A percentile compares a stretch with the other conserved stretches of the same genome.
These are phyloP conservation scores for Anaspis maculata DNA, from an alignment of 2,888 invertebrate species.

Conservation along the genomic window DNA sequence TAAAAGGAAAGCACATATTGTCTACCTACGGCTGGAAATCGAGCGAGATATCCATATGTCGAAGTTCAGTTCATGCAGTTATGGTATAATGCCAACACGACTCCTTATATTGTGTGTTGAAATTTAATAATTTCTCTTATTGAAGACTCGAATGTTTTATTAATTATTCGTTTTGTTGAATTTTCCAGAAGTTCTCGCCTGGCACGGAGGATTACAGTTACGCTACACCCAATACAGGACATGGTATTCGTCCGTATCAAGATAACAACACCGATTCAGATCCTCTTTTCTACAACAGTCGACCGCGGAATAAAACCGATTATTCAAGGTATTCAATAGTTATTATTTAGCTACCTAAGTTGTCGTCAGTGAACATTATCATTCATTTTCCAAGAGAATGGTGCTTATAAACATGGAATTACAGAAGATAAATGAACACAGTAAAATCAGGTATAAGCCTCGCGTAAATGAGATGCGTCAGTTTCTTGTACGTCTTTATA, in stretches of 20 bases:
- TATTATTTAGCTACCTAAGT: neutral
- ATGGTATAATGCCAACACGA: neutral
- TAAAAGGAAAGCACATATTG: no score
- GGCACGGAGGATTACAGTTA: slow-evolving; percentile 39
- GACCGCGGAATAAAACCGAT: slow-evolving; percentile 63
- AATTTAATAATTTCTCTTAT: no score
- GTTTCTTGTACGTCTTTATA: no score
- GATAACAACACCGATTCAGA: slow-evolving; percentile 49
- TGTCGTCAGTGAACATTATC: neutral
- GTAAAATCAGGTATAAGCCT: no score
- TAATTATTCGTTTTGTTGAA: no score
- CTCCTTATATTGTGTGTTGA: no score
- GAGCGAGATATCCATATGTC: neutral
- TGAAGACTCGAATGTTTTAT: no score
- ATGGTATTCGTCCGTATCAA: slow-evolving; percentile 41
- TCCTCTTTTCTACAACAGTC: slow-evolving; percentile 79
- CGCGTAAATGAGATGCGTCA: no score
- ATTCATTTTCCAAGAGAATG: no score
- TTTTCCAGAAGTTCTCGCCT: slow-evolving; percentile 34
- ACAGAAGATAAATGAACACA: no score
- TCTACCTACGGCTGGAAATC: neutral
- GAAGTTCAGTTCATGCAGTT: neutral
- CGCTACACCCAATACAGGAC: slow-evolving; percentile 38
- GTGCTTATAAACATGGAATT: no score
- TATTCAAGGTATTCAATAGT: slow-evolving; percentile 40